Conservation (phyloP, 1,140 invertebrate species). For the Trichomalopsis sarcophagae region DNA sequence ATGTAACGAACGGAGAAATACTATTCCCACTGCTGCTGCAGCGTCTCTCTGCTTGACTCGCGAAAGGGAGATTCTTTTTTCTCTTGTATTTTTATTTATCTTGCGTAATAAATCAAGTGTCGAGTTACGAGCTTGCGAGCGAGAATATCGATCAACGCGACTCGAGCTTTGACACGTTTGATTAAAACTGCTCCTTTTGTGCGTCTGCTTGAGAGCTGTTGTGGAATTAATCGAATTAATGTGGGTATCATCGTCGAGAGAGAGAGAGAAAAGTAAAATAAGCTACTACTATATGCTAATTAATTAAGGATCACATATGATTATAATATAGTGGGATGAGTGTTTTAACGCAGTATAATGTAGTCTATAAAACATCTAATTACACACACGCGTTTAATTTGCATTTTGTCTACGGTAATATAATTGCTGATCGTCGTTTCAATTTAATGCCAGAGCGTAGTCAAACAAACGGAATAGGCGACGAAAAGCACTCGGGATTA, state of each 20-base stretch:
- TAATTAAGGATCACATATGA: too few relatives aligned
- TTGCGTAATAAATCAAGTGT: conserved; percentile 14
- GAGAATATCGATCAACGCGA: not conserved
- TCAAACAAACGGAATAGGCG: not conserved
- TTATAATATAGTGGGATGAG: too few relatives aligned
- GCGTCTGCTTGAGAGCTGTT: not conserved
- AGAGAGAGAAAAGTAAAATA: too few relatives aligned
- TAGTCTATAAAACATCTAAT: too few relatives aligned
- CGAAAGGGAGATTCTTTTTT: not conserved
- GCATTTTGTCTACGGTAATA: not conserved
- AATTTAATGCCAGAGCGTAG: not conserved
- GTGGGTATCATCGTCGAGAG: too few relatives aligned
- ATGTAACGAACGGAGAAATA: conserved; percentile 27
- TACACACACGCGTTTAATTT: not conserved
- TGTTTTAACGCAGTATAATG: too few relatives aligned
- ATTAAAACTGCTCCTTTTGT: not conserved
- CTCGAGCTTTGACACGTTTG: not conserved
- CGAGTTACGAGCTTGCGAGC: not conserved
- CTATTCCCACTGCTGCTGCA: not conserved
- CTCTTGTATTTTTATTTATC: not conserved
- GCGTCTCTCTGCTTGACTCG: not conserved
- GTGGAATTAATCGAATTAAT: too few relatives aligned
- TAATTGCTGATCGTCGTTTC: not conserved
- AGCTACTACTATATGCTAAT: too few relatives aligned
- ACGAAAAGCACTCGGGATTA: not conserved